Evolutionary conservation across 2,113 vertebrate species (phyloP).

Genomic region (Origma solitaria): DNA sequence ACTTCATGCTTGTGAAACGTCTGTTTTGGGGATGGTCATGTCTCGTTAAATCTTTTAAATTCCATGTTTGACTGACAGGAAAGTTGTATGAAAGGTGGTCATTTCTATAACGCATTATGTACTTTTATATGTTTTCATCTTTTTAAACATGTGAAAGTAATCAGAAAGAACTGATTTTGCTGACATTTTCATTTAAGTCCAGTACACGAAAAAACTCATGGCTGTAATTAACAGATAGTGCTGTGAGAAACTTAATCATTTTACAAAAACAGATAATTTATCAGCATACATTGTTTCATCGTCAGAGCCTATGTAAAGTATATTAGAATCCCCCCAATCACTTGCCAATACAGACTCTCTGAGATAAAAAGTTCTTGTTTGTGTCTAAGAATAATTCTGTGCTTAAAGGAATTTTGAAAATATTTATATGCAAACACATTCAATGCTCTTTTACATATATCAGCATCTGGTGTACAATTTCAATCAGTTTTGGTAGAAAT

Average conservation of each 20-base stretch:
- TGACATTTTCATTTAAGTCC: neutral
- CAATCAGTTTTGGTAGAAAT: neutral
- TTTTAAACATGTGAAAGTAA: no score
- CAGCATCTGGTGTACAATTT: neutral
- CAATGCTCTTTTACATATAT: neutral
- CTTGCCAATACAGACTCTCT: neutral
- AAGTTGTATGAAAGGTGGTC: neutral
- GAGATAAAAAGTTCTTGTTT: neutral
- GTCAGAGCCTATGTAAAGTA: neutral
- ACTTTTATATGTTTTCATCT: neutral
- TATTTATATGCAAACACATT: neutral
- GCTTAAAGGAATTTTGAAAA: neutral
- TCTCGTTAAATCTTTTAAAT: neutral
- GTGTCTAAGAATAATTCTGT: neutral
- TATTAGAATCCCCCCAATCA: fast-evolving
- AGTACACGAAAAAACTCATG: neutral
- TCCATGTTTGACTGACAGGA: neutral
- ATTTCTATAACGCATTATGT: neutral
- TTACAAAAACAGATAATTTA: neutral
- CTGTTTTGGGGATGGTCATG: neutral
- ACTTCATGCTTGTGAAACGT: neutral
- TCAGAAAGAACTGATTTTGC: neutral
- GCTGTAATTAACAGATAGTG: neutral
- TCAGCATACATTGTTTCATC: neutral
- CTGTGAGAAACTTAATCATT: neutral